These are phyloP conservation scores for Eublepharis macularius DNA, from an alignment of 2,113 vertebrate species.

Conservation along the genomic window DNA sequence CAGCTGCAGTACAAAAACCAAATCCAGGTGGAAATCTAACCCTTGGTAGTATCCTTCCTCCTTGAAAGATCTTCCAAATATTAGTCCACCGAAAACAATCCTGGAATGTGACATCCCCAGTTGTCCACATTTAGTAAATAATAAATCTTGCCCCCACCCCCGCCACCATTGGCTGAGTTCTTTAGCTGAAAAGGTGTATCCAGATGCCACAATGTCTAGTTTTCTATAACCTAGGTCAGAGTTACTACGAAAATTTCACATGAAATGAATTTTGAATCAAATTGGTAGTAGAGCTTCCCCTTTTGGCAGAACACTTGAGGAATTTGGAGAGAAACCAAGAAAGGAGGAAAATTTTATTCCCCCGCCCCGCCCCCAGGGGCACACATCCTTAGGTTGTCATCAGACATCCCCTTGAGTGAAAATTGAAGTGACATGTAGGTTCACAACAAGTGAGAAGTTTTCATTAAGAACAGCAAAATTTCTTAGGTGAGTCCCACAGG, in stretches of 20 bases:
- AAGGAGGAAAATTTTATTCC: too few species aligned
- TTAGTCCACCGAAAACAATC: constrained; percentile 45
- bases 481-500: too few species aligned
- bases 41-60: constrained; percentile 40
- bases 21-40: constrained; percentile 74
- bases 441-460: too few species aligned
- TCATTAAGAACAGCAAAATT: too few species aligned
- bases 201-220: neutral
- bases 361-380: too few species aligned
- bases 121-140: constrained; percentile 57
- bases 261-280: neutral
- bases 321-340: too few species aligned
- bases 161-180: constrained; percentile 35
- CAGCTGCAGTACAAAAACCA: constrained; percentile 72
- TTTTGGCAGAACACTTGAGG: neutral
- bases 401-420: too few species aligned
- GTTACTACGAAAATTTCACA: neutral
- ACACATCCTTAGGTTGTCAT: too few species aligned
- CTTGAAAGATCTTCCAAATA: constrained; percentile 55
- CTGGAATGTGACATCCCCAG: constrained; percentile 58
- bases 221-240: neutral
- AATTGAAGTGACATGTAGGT: too few species aligned
- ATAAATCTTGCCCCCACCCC: constrained; percentile 59
- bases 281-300: neutral
- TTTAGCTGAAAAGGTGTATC: neutral